Base-by-base conservation (phyloP, 2,797 vertebrate genomes). In the Rallus crepitans region DNA sequence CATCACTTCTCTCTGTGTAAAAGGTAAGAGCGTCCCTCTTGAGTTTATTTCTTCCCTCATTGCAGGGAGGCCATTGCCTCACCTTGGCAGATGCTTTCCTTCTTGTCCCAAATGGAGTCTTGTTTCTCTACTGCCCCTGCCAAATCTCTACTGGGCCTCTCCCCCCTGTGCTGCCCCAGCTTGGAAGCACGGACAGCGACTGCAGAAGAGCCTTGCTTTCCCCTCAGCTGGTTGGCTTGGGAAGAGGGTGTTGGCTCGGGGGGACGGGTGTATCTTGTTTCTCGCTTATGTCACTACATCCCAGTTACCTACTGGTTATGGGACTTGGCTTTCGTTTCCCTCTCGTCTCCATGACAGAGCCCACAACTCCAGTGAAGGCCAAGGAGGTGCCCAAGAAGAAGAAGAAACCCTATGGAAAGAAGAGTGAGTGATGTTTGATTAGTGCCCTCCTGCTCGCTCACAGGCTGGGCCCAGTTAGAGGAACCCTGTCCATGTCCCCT, bases 391-490 rank as follows among this genome's bases (percentile, higher is more conserved):
- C 97, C 52, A 98, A 97, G 97, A 98, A 95, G 96, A 98, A 94
- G 80, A 98, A 98, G 95, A 98, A 98, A 89, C 98, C 98, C 64
- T 98, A 97, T 93, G 98, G 97, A 89, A 98, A 97, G 95, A 98
- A 98, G 97, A 97, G 98, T 98, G 96, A 98, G 98, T 97, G 88
- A 95, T 89, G 70, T 81, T 94, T 90, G 84, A 81, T 87, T 94
- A 96, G 88, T 82, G 82, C 90, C 91, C 87, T 94, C 93, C 89
- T 3, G 90, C 95, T 96, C 48, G 87, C 90, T 96, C 59, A 20
- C 95, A 94, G 95, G 92, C 90, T 96, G 95, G 94, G 95, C 95
- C 66, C 94, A 96, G 96, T 95, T 95, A 96, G 91, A 95, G 81
- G 75, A 96, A 89, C 33, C 60, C 57, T 90, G 77, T 95, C 73